Percentiles rank a stretch among this genome's conserved stretches.
These are phyloP conservation scores for Sula dactylatra DNA, from an alignment of 2,113 vertebrate genomes.

Conservation along the genomic window DNA sequence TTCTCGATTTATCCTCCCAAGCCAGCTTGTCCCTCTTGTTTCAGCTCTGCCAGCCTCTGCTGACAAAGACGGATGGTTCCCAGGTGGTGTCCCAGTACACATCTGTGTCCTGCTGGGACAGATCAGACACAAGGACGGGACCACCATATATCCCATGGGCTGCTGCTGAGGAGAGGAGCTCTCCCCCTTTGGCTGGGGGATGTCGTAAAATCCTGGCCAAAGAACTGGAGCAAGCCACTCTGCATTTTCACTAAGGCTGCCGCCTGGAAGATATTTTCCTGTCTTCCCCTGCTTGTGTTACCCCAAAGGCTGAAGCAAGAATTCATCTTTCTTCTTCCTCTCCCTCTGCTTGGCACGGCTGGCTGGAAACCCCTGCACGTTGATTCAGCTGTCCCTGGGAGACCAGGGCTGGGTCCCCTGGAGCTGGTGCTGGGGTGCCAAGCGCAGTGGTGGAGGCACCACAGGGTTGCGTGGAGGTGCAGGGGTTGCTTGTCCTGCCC, in stretches of 20 bases:
- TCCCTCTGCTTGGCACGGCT: neutral
- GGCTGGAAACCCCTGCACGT: neutral
- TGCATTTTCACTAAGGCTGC: neutral
- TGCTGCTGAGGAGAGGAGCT: neutral
- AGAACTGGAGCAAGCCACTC: neutral
- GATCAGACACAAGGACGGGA: neutral
- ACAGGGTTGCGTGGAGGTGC: rapidly evolving
- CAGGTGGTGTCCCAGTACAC: neutral
- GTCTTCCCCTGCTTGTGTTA: neutral
- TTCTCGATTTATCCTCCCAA: neutral
- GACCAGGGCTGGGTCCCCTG: neutral
- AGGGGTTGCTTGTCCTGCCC: neutral
- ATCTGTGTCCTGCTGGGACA: neutral
- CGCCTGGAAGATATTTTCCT: neutral
- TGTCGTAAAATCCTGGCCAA: neutral
- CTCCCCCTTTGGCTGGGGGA: neutral
- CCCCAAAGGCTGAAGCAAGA: neutral
- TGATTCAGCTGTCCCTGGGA: neutral
- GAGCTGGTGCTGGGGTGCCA: neutral
- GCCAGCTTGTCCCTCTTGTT: neutral
- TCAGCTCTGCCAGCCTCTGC: neutral
- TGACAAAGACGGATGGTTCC: neutral
- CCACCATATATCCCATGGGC: neutral
- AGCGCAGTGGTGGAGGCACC: neutral
- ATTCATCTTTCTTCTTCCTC: neutral